These are phyloP conservation scores for Megaceryle maxima DNA, from an alignment of 2,113 vertebrate genomes.

Conservation along the genomic window DNA sequence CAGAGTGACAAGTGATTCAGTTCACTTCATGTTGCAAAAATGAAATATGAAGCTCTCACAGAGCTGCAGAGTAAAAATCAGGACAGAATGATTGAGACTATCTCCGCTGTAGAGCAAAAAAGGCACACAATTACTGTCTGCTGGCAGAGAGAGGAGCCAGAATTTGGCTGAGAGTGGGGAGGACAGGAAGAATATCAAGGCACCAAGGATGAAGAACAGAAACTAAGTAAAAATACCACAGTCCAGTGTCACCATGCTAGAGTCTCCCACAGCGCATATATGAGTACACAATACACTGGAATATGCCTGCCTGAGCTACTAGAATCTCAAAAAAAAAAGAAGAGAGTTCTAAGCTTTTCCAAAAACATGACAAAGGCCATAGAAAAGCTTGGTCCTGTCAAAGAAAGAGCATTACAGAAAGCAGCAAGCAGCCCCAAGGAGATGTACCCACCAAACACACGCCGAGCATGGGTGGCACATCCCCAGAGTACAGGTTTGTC, in stretches of 20 bases:
- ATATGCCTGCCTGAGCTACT: not conserved
- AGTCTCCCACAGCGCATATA: not conserved
- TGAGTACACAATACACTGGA: not conserved
- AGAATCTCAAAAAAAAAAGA: not conserved
- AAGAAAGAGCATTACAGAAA: not conserved
- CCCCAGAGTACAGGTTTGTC: not conserved
- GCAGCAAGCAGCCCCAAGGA: not conserved
- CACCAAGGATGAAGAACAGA: not conserved
- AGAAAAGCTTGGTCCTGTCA: not conserved
- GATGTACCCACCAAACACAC: not conserved
- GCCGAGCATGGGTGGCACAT: fast-evolving
- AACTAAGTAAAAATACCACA: not conserved
- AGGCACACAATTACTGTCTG: not conserved
- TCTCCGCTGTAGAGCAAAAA: not conserved
- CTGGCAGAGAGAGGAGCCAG: not conserved
- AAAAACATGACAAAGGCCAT: not conserved
- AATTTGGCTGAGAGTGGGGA: not conserved
- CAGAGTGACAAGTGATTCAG: not conserved
- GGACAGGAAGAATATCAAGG: not conserved
- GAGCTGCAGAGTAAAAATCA: not conserved
- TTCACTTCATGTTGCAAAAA: not conserved
- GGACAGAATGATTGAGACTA: not conserved
- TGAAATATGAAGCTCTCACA: not conserved
- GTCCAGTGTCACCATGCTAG: not conserved
- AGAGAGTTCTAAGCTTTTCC: not conserved